Conservation (phyloP, 2,113 vertebrate genomes). For the Cyprinus carpio region DNA sequence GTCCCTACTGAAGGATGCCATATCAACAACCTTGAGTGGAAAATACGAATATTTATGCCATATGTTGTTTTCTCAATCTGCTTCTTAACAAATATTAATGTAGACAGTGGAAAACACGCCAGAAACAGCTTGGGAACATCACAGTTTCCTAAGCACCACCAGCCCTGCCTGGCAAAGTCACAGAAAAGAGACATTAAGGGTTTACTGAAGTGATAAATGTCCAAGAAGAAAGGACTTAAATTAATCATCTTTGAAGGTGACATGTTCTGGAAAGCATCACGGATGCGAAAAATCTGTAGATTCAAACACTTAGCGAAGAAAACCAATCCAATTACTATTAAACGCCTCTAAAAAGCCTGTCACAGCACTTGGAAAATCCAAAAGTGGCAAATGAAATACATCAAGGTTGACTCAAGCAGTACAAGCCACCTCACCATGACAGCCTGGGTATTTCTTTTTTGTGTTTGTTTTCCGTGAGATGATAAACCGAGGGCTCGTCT, state of each 20-base stretch:
- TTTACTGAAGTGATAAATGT: constrained; percentile 67
- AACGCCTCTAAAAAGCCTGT: constrained; percentile 7
- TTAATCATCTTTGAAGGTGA: constrained; percentile 70
- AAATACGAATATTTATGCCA: constrained; percentile 68
- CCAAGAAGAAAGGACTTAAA: constrained; percentile 68
- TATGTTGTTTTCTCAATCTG: constrained; percentile 73
- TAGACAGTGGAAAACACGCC: constrained; percentile 70
- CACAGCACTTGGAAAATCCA: constrained; percentile 23
- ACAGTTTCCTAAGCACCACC: constrained; percentile 61
- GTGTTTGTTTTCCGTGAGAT: constrained; percentile 54
- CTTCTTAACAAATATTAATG: constrained; percentile 70
- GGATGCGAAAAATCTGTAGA: neutral
- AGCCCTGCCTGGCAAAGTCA: constrained; percentile 65
- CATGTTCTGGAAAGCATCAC: constrained; percentile 58
- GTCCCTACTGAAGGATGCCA: constrained; percentile 50
- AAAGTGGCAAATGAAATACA: constrained; percentile 43
- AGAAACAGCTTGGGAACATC: constrained; percentile 67
- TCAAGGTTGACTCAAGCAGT: neutral
- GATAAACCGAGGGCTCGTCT: constrained; percentile 53
- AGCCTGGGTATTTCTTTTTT: constrained; percentile 36
- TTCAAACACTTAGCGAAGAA: neutral
- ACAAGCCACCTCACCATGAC: constrained; percentile 19
- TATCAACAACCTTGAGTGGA: constrained; percentile 62
- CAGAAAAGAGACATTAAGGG: constrained; percentile 61
- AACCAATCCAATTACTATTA: constrained; percentile 29